Evolutionary conservation across 2,888 invertebrate species (phyloP).

Genomic region (Megamerina dolium): DNA sequence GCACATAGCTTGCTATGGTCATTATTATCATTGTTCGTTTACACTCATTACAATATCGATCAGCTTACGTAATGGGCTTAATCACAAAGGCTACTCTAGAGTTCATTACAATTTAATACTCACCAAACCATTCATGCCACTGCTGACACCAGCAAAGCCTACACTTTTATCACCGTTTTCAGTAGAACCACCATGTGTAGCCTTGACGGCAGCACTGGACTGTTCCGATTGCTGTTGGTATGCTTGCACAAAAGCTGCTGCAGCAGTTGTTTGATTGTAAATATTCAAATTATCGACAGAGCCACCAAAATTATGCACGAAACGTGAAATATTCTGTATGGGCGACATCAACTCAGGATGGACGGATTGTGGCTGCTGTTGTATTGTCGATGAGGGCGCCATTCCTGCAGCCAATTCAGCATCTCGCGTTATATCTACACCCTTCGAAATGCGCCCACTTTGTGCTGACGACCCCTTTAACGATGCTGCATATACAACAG

Average conservation of each 20-base stretch:
- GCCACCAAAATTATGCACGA: constrained; percentile 47
- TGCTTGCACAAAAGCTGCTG: constrained; percentile 29
- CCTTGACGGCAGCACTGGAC: no score
- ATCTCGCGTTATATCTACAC: constrained; percentile 4
- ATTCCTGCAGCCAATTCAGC: neutral
- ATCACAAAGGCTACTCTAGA: neutral
- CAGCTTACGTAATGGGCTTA: no score
- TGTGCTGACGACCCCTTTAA: constrained; percentile 38
- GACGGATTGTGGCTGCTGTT: constrained; percentile 22
- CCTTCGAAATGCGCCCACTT: neutral
- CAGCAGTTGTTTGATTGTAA: constrained; percentile 35
- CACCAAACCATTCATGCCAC: constrained; percentile 25
- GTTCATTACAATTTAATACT: no score
- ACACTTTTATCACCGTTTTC: neutral
- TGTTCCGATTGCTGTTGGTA: neutral
- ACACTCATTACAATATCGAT: no score
- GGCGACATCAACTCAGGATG: constrained; percentile 41
- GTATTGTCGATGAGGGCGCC: neutral
- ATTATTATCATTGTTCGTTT: no score
- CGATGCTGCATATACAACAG: constrained; percentile 70
- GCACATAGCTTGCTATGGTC: no score
- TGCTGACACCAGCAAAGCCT: constrained; percentile 19
- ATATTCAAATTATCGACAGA: constrained; percentile 44
- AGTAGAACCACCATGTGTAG: neutral
- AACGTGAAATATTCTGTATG: constrained; percentile 45